Percentiles rank a stretch among this genome's conserved stretches.
Conservation (phyloP, 1,140 invertebrate species). For the Lepidotrigona ventralis region DNA sequence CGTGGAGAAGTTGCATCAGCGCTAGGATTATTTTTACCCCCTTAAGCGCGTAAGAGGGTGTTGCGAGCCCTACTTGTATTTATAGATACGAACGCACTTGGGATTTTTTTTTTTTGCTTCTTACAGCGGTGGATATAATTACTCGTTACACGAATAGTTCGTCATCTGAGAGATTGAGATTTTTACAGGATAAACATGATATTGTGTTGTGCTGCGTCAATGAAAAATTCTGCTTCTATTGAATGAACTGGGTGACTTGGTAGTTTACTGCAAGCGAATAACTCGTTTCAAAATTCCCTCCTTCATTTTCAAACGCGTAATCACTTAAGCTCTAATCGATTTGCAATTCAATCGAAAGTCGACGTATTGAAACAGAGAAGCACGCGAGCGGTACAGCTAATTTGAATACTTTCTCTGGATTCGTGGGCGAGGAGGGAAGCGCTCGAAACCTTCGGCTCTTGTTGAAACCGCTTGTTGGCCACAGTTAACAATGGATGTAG, state of each 20-base stretch:
- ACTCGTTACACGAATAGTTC: background rate
- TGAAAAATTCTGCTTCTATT: too few relatives aligned
- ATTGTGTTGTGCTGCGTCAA: background rate
- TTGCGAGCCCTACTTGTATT: conserved; percentile 9
- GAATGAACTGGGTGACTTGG: too few relatives aligned
- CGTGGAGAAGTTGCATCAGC: background rate
- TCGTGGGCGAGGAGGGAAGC: background rate
- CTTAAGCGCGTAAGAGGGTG: background rate
- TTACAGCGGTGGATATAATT: background rate
- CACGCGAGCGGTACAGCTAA: background rate
- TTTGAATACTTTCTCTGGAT: background rate
- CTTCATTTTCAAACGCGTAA: background rate
- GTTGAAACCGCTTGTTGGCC: conserved; percentile 18
- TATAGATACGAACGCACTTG: background rate
- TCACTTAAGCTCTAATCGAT: background rate
- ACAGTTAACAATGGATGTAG: conserved; percentile 30
- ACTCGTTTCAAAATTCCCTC: background rate
- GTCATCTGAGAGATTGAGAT: background rate
- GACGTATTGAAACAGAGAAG: background rate
- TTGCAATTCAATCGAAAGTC: background rate
- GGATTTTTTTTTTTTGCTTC: background rate
- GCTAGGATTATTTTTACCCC: background rate
- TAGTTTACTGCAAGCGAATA: background rate
- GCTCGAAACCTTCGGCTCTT: background rate
- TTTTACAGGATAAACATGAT: background rate